Evolutionary conservation across 2,888 invertebrate species (phyloP).

Genomic region (Melanostoma scalare): DNA sequence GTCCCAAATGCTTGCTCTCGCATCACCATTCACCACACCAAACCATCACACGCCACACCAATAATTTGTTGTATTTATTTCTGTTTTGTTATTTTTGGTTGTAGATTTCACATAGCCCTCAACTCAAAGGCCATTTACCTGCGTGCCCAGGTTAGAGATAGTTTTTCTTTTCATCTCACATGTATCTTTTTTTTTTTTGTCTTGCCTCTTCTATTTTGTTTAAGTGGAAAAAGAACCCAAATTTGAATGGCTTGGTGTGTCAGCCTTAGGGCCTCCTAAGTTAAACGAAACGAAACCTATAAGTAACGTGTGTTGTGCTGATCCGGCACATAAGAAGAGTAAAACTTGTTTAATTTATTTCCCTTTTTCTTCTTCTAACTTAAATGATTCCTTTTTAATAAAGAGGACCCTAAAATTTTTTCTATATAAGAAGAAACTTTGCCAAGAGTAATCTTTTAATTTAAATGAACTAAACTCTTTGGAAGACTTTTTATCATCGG

Average conservation of each 20-base stretch:
- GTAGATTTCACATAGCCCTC: slow-evolving; percentile 8
- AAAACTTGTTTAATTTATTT: too few species aligned
- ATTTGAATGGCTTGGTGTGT: slow-evolving; percentile 34
- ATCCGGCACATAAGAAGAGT: too few species aligned
- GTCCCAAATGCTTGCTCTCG: slow-evolving; percentile 1
- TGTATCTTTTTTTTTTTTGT: too few species aligned
- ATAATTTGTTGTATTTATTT: slow-evolving; percentile 36
- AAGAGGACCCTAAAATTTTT: too few species aligned
- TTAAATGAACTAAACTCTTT: slow-evolving; percentile 55
- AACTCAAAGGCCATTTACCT: slow-evolving; percentile 55
- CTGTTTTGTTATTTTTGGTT: slow-evolving; percentile 3
- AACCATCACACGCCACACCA: background rate
- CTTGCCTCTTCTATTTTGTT: slow-evolving; percentile 25
- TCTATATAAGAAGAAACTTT: too few species aligned
- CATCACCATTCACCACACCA: background rate
- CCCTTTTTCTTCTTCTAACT: too few species aligned
- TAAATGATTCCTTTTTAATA: too few species aligned
- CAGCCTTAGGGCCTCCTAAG: slow-evolving; percentile 8
- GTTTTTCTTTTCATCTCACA: slow-evolving; percentile 28
- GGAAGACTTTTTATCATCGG: too few species aligned
- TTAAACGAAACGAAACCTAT: too few species aligned
- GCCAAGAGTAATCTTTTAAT: slow-evolving; percentile 26
- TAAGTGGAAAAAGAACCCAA: slow-evolving; percentile 27
- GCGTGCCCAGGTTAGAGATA: slow-evolving; percentile 15
- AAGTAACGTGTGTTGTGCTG: too few species aligned